Base-by-base conservation (phyloP, 2,113 vertebrate species). In the Panthera uncia region DNA sequence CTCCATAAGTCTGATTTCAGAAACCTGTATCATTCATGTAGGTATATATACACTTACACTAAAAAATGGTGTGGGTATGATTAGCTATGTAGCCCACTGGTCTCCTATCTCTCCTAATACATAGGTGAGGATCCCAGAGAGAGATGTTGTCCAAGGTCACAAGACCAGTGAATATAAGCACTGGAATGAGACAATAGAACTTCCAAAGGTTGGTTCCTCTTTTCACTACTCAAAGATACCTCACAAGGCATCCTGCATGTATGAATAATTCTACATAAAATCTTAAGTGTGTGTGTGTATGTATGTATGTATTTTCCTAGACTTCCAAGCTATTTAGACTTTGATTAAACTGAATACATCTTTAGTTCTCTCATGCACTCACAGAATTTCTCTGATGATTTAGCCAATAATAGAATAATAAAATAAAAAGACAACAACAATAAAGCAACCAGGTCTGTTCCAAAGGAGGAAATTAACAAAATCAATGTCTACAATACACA, bases 261-360 rank as follows among this genome's bases (percentile, higher is more conserved):
- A 31, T 61, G 48, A 48, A n/a, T 66, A 73, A 66, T 48, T 61
- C 52, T 18, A 33, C 4, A 16, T 55, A 61, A 48, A 94, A 82
- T 84, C 41, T 97, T 65, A 48, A 79, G 71, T 78, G 8, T 52
- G 36, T 69, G 15, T 50, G 8, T 81, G 15, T 81, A 12, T 41
- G 18, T 85, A 38, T 78, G 15, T 63, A 11, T 66, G 55, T 1
- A 52, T 96, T 63, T 33, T 97, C 92, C 33, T 7, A 88, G 38
- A 94, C 21, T 86, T 97, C 29, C 23, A 97, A 97, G 96, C 97
- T 97, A 96, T 98, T 98, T 27, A 97, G 84, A 98, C 1, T 36
- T 93, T 96, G 97, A 98, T 97, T 97, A 93, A 94, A 97, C 4
- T 96, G 93, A 97, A 90, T 97, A 94, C 84, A 96, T 98, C 68